These are phyloP conservation scores for Sebastes melanostomus DNA, from an alignment of 2,797 vertebrate genomes.

Conservation along the genomic window DNA sequence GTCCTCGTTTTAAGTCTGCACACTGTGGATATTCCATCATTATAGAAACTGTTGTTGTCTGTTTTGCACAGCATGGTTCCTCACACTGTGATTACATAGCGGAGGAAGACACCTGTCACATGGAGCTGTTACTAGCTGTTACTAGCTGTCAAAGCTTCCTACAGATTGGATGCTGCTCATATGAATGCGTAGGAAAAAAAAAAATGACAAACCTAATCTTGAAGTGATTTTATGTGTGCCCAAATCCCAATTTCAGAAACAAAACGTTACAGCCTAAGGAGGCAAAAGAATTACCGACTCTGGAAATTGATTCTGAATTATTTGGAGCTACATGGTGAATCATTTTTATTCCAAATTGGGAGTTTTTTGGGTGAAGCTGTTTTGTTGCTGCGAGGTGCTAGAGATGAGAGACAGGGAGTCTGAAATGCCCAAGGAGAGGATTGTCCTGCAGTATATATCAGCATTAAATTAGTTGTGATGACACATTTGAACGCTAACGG, in stretches of 20 bases:
- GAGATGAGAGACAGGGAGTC: slow-evolving; percentile 8
- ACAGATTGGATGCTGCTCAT: slow-evolving; percentile 64
- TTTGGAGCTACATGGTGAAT: not conserved
- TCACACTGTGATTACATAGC: slow-evolving; percentile 68
- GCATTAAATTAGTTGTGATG: slow-evolving; percentile 41
- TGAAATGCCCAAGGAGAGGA: slow-evolving; percentile 10
- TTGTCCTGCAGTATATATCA: slow-evolving; percentile 16
- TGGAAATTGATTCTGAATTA: slow-evolving; percentile 5
- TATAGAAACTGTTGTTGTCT: slow-evolving; percentile 72
- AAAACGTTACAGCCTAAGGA: slow-evolving; percentile 40
- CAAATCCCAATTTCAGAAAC: slow-evolving; percentile 51
- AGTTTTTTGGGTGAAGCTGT: slow-evolving; percentile 3
- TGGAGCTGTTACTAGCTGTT: slow-evolving; percentile 63
- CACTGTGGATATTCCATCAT: slow-evolving; percentile 65
- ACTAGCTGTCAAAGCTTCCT: slow-evolving; percentile 64
- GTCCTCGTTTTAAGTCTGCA: slow-evolving; percentile 52
- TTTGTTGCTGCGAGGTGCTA: not conserved
- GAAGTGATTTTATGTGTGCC: slow-evolving; percentile 25
- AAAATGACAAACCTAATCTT: slow-evolving; percentile 61
- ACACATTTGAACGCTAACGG: slow-evolving; percentile 43
- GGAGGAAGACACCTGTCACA: slow-evolving; percentile 69
- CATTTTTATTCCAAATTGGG: not conserved
- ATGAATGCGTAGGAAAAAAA: slow-evolving; percentile 24
- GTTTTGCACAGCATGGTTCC: slow-evolving; percentile 67
- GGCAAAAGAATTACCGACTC: slow-evolving; percentile 1